These are phyloP conservation scores for Chrysodeixis includens DNA, from an alignment of 2,888 invertebrate genomes.

Conservation along the genomic window DNA sequence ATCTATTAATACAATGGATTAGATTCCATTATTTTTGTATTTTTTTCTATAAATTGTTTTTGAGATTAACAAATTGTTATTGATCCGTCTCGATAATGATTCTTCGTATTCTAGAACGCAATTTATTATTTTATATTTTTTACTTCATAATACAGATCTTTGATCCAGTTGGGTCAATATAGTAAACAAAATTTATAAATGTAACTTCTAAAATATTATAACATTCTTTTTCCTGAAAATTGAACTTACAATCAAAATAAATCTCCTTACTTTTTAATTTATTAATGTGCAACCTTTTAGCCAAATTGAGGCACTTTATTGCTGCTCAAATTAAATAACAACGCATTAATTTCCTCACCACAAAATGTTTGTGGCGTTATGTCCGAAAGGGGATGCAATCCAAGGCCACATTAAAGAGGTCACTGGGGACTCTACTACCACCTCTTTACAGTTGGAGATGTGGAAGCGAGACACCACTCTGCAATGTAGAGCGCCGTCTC, in stretches of 20 bases:
- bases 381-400: conserved; percentile 14
- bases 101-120: too few species aligned
- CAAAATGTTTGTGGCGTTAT: background rate
- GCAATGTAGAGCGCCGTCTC: too few species aligned
- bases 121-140: too few species aligned
- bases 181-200: background rate
- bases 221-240: background rate
- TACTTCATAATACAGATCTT: too few species aligned
- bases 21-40: background rate
- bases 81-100: too few species aligned
- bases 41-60: background rate
- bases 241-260: background rate
- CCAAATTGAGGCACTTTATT: background rate
- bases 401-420: conserved; percentile 28
- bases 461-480: too few species aligned
- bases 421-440: background rate
- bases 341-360: background rate
- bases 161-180: too few species aligned
- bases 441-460: too few species aligned
- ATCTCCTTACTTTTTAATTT: background rate
- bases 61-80: background rate
- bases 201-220: background rate
- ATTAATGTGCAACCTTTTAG: background rate
- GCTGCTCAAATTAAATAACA: conserved; percentile 1
- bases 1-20: background rate